Percentiles rank a stretch among this genome's conserved stretches.
Evolutionary conservation across 2,113 vertebrate species (phyloP).

Genomic region (Chroicocephalus ridibundus): DNA sequence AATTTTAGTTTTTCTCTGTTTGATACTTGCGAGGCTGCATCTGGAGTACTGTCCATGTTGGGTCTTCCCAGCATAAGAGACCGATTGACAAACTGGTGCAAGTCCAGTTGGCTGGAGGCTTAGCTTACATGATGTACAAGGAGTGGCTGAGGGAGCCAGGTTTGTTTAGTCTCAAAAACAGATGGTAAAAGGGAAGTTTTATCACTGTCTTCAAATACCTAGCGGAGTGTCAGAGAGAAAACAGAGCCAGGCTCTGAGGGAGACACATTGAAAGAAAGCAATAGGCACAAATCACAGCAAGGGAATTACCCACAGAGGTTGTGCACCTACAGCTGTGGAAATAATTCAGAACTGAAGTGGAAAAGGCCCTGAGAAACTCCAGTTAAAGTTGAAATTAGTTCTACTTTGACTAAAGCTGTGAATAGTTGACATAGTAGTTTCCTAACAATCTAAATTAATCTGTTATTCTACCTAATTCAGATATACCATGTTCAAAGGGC

Average conservation of each 20-base stretch:
- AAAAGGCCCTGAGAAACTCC: background rate
- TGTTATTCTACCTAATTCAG: background rate
- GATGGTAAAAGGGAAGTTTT: background rate
- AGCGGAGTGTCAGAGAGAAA: background rate
- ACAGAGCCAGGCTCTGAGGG: background rate
- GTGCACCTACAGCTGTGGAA: background rate
- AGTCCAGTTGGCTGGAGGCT: background rate
- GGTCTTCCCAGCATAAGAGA: background rate
- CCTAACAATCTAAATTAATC: background rate
- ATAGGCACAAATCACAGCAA: background rate
- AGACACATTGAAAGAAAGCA: background rate
- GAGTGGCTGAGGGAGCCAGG: background rate
- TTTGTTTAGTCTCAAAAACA: background rate
- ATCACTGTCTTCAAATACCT: background rate
- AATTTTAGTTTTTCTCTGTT: background rate
- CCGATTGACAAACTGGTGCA: background rate
- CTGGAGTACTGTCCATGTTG: background rate
- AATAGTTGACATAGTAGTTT: background rate
- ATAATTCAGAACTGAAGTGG: background rate
- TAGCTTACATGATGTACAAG: background rate
- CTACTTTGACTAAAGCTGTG: background rate
- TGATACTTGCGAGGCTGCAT: background rate
- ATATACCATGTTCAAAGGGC: rapidly evolving
- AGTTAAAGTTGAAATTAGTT: background rate
- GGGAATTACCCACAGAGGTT: background rate